Base-by-base conservation (phyloP, 2,888 invertebrate genomes). In the Sicus ferrugineus region DNA sequence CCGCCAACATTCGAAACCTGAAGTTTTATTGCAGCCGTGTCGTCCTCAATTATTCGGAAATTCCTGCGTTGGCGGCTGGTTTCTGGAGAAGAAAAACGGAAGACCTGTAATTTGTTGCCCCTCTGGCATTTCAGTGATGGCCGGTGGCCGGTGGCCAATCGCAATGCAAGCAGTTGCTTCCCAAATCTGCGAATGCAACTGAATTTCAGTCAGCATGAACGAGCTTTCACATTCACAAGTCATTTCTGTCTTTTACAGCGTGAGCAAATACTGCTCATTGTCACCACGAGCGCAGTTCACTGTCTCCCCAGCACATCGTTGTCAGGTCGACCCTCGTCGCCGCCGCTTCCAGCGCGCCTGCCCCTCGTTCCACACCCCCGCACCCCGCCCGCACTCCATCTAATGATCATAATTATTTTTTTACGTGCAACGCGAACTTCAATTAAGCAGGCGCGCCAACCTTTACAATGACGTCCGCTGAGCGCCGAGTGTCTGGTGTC, bases 51-150 rank as follows among this genome's bases (percentile, higher is more conserved):
- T 54, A 54, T 50, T 23, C 38, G 66, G 9, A 14, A 50, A 23
- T 56, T 54, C 16, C 42, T n/a, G 56, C n/a, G 34, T 21, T 14
- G 19, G 65, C 38, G 46, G 9, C 42, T n/a, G n/a, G n/a, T n/a
- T n/a, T n/a, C n/a, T n/a, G 42, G 42, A 14, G 26, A 28, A 21
- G 46, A n/a, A 14, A 23, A 65, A 75, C 71, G 69, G 70, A 73
- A 77, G 79, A 81, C 78, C 75, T 80, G 79, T 81, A 80, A 81
- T 81, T 81, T 77, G 77, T 77, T 76, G 78, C 79, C 42, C 61
- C 61, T 26, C 42, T 3, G 52, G 21, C 23, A 6, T 21, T 52
- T 52, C 9, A 34, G 7, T 1, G 34, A 34, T 34, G 34, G 34
- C 1, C 14, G 34, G 2, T n/a, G n/a, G n/a, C n/a, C n/a, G n/a